Evolutionary conservation across 2,113 vertebrate species (phyloP), one percentile per base, ranked within the genome.

Genomic region (Paramisgurnus dabryanus): DNA sequence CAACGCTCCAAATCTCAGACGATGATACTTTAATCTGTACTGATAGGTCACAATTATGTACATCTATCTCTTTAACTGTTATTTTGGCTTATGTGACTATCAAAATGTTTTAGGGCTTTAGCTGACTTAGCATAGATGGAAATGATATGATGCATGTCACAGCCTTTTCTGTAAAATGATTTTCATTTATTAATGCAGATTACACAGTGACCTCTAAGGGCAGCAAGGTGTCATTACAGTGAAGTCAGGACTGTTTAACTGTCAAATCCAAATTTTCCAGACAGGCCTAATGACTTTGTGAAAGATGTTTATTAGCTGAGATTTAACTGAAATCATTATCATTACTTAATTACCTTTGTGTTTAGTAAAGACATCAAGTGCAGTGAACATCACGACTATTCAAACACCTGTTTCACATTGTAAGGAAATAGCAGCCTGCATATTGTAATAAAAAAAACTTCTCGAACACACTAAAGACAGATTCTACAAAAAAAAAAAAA

Each of bases 141-240:
- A 18, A 34, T 61, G 55, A 9, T 17, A 73, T 60, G 10, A 58
- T 34, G 11, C 3, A 4, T 22, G 39, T 71, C 10, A 10, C 12
- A 12, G 12, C 13, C 5, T 13, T 53, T 15, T 5, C 12, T 71
- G 34, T 71, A 55, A 27, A 53, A 27, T 15, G 15, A 71, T 71
- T 13, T 71, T 4, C 40, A 57, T 49, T 61, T 6, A 17, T 41
- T 15, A 79, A 22, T 2, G 22, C 7, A 55, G 6, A 7, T 43
- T 12, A 40, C 5, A 76, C 45, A 57, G 58, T 43, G 75, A 68
- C 80, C 67, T 71, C 80, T 77, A 82, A 43, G 49, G 80, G 80
- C 13, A 70, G 13, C 43, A 7, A 3, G n/a, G 22, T 55, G 47
- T 7, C 17, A 77, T 22, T 71, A 55, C 73, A 76, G 73, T 55